Evolutionary conservation across 2,888 invertebrate species (phyloP), one percentile per base, ranked within the genome.

Genomic region (Hypomecis atomaria): DNA sequence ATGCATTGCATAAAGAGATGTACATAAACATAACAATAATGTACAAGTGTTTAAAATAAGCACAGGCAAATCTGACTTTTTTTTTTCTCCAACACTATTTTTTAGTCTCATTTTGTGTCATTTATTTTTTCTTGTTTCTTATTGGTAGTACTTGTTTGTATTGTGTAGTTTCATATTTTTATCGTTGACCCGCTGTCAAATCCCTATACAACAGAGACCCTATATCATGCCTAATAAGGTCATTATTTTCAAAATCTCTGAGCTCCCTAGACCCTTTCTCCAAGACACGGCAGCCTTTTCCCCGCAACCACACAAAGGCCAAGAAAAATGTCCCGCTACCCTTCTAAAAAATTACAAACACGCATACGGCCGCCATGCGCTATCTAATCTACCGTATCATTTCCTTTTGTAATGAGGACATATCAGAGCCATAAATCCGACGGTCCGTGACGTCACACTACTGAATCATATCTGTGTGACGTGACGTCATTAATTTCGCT

Each of bases 401-500:
- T 72, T 70, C 68, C 78, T 71, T 77, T 77, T 74, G 72, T 79
- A 78, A 79, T 74, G 68, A 77, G 75, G 72, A 78, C 79, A 74
- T 76, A 83, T 80, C 75, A 76, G 69, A 49, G 56, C 73, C 73
- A 79, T 77, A 79, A 79, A 81, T 80, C 75, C 64, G 63, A 59
- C 63, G 67, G 73, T 61, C 66, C 67, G 62, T 73, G 79, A 77
- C 71, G 76, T 78, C 78, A 79, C 60, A 66, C 59, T 71, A 67
- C 67, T 83, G 81, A 82, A 84, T 83, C 82, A 78, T 82, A 84
- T 82, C 82, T 78, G 74, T 75, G 71, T 75, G 77, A 79, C 84
- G 79, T 84, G 80, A 78, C 77, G 83, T 83, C 87, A 84, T 86
- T 83, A 86, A 84, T 86, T 82, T 78, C 69, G 66, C 71, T 72